These are phyloP conservation scores for Gymnarchus niloticus DNA, from an alignment of 2,113 vertebrate genomes.

Conservation along the genomic window DNA sequence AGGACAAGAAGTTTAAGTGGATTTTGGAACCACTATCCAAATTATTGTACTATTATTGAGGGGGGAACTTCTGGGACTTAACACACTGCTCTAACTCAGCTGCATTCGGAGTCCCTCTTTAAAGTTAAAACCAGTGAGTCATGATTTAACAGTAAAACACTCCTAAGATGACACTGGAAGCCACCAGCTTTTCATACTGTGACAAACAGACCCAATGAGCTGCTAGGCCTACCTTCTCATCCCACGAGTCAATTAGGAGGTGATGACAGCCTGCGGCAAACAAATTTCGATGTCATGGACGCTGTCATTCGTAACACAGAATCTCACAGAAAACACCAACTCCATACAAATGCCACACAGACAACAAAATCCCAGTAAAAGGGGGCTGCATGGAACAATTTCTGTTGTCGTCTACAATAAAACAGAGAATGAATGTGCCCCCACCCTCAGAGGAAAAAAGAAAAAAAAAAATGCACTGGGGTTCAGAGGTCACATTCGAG, in stretches of 20 bases:
- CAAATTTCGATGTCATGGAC: background rate
- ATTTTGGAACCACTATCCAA: slow-evolving; percentile 16
- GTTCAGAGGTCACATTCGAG: slow-evolving; percentile 12
- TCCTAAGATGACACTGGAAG: background rate
- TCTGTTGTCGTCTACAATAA: background rate
- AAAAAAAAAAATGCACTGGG: background rate
- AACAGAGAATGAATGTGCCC: background rate
- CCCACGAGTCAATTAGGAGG: background rate
- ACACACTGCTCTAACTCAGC: background rate
- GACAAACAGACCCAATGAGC: background rate
- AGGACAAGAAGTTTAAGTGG: slow-evolving; percentile 12
- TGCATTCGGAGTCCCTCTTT: background rate
- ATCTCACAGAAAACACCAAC: background rate
- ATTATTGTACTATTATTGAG: background rate
- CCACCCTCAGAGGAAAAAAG: background rate
- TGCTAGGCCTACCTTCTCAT: background rate
- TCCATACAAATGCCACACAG: background rate
- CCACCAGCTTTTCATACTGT: background rate
- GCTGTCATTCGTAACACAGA: background rate
- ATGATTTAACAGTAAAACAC: background rate
- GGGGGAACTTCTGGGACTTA: background rate
- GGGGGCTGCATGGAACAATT: background rate
- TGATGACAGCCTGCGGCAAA: background rate
- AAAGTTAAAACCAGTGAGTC: background rate
- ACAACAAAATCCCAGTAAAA: background rate